Evolutionary conservation across 1,140 invertebrate genomes (phyloP).

Genomic region (Drosophila sp.): DNA sequence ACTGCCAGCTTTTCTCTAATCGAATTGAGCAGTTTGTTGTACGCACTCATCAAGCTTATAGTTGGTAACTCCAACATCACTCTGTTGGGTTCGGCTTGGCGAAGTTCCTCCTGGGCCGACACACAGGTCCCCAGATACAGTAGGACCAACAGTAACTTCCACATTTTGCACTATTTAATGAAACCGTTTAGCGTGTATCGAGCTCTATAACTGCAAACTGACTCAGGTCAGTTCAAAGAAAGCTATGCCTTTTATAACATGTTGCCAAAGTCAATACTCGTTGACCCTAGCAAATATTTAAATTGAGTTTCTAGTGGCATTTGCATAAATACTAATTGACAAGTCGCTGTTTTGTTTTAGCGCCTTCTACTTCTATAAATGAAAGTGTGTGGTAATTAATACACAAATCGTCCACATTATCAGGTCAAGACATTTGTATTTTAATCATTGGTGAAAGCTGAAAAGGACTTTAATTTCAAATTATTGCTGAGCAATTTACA

Average conservation of each 20-base stretch:
- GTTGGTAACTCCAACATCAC: slow-evolving; percentile 30
- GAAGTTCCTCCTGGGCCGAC: slow-evolving; percentile 7
- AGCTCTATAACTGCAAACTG: slow-evolving; percentile 2
- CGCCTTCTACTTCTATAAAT: slow-evolving; percentile 2
- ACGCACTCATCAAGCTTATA: slow-evolving; percentile 30
- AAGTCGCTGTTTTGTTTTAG: neutral
- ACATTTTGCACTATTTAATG: slow-evolving; percentile 5
- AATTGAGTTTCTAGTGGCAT: slow-evolving; percentile 14
- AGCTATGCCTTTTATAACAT: slow-evolving; percentile 25
- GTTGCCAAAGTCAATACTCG: neutral
- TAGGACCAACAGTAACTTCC: neutral
- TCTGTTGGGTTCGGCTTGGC: slow-evolving; percentile 12
- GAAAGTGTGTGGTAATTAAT: neutral
- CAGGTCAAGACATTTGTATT: slow-evolving; percentile 3
- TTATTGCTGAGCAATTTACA: neutral
- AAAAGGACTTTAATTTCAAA: slow-evolving; percentile 5
- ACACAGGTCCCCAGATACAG: neutral
- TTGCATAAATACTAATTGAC: slow-evolving; percentile 37
- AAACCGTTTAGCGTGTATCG: neutral
- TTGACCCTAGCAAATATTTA: neutral
- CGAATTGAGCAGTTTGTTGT: slow-evolving; percentile 23
- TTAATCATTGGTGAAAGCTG: slow-evolving; percentile 6
- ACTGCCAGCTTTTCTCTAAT: neutral
- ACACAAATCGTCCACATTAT: neutral
- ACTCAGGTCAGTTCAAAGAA: slow-evolving; percentile 8